phyloP scores from a whole-genome alignment of 2,888 invertebrate species.

The Diploptera punctata region DNA sequence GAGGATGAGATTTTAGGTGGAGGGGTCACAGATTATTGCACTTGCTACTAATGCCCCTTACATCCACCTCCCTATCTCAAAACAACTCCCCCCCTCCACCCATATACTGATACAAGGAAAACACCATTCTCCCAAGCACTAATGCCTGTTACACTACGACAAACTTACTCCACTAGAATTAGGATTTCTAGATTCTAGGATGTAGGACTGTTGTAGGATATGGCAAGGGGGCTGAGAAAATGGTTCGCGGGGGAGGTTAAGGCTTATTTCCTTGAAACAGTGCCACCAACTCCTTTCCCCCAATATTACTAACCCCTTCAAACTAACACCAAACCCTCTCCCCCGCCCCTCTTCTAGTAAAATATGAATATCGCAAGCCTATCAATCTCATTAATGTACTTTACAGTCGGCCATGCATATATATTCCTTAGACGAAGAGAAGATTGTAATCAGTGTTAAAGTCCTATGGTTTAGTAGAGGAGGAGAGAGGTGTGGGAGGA shows the following conservation, averaged over 20 bases:
- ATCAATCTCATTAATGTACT: slow-evolving; percentile 43
- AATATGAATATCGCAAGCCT: slow-evolving; percentile 43
- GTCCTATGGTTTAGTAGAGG: slow-evolving; percentile 46
- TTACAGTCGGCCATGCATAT: slow-evolving; percentile 45
- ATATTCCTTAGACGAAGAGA: slow-evolving; percentile 53
- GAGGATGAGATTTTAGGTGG: background rate
- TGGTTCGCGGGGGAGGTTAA: no score
- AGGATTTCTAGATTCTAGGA: slow-evolving; percentile 14
- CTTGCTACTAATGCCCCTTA: slow-evolving; percentile 4
- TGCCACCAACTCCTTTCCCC: slow-evolving; percentile 21
- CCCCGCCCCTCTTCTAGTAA: slow-evolving; percentile 17
- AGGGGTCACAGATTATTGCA: slow-evolving; percentile 23
- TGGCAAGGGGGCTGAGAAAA: background rate
- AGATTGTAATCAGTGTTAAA: slow-evolving; percentile 46
- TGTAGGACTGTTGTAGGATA: background rate
- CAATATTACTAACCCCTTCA: background rate
- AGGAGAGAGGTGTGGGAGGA: slow-evolving; percentile 44
- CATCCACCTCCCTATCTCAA: slow-evolving; percentile 14
- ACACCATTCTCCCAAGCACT: slow-evolving; percentile 5
- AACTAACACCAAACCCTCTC: background rate
- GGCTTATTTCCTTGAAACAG: slow-evolving; percentile 38
- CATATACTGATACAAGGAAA: slow-evolving; percentile 9
- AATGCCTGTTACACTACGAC: slow-evolving; percentile 29
- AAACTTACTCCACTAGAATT: slow-evolving; percentile 24
- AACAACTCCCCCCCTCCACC: slow-evolving; percentile 3